phyloP scores from a whole-genome alignment of 2,888 invertebrate species.

The Campoplex nolae region DNA sequence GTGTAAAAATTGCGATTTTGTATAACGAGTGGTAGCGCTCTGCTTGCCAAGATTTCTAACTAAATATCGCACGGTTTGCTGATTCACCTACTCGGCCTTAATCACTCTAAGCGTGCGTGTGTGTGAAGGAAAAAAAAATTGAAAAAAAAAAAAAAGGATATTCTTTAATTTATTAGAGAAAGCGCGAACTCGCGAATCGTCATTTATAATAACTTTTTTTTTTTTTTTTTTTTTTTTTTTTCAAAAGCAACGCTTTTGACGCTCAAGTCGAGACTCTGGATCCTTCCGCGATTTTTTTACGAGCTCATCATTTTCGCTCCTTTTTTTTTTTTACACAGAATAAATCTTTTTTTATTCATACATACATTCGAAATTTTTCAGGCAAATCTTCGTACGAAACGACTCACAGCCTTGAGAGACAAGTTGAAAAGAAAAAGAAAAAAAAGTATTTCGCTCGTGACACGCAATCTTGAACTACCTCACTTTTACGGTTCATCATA shows the following conservation, averaged over 20 bases:
- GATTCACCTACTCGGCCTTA: conserved; percentile 69
- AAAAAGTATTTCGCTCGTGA: conserved; percentile 15
- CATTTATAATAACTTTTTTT: not conserved
- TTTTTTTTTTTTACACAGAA: not conserved
- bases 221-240: not conserved
- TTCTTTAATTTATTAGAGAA: conserved; percentile 71
- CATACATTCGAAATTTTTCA: conserved; percentile 22
- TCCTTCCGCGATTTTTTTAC: conserved; percentile 23
- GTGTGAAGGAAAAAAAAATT: conserved; percentile 37
- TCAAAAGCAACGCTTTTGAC: conserved; percentile 6
- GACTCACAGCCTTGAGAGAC: conserved; percentile 11
- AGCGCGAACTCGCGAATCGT: conserved; percentile 50
- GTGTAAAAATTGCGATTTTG: conserved; percentile 31
- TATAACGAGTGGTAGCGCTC: conserved; percentile 68
- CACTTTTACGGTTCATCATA: conserved; percentile 19
- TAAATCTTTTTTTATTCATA: not conserved
- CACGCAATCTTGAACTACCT: conserved; percentile 39
- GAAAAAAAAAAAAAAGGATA: conserved; percentile 36
- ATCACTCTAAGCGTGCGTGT: conserved; percentile 53
- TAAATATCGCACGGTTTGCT: conserved; percentile 67
- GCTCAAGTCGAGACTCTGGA: conserved; percentile 20
- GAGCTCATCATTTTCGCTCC: not conserved
- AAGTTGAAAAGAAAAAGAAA: not conserved
- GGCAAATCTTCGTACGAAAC: conserved; percentile 24
- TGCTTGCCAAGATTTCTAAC: conserved; percentile 71